Percentiles rank a stretch among this genome's conserved stretches.
Conservation (phyloP, 2,888 invertebrate genomes). For the Antheraea yamamai region DNA sequence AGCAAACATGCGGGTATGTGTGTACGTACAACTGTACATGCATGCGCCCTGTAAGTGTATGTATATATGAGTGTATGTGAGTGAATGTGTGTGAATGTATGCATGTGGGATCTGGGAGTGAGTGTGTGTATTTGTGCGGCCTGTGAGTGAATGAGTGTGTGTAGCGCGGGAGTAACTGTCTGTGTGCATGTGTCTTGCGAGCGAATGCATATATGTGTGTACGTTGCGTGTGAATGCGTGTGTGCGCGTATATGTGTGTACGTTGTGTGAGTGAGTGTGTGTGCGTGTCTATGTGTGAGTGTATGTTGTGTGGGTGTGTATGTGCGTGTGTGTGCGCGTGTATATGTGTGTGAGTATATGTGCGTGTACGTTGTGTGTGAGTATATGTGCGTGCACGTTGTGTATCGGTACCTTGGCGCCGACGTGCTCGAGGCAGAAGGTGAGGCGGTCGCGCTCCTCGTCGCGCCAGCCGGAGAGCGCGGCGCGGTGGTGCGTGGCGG, state of each 20-base stretch:
- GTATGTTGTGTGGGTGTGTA: not conserved
- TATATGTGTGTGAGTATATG: not conserved
- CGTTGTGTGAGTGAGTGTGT: constrained; percentile 67
- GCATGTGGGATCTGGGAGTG: not conserved
- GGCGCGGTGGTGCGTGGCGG: constrained; percentile 89
- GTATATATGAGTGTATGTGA: not conserved
- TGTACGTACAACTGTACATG: not conserved
- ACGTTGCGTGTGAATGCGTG: not conserved
- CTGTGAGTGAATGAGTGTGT: too few relatives aligned
- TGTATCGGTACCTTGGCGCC: constrained; percentile 90
- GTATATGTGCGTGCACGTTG: not conserved
- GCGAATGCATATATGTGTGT: not conserved
- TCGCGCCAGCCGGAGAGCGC: constrained; percentile 94
- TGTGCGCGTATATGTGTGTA: constrained; percentile 43
- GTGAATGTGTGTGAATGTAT: not conserved
- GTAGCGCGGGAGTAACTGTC: not conserved
- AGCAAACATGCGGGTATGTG: not conserved
- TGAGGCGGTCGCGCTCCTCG: constrained; percentile 91
- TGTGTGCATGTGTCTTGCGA: constrained; percentile 75
- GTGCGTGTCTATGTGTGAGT: not conserved
- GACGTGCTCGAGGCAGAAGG: constrained; percentile 91
- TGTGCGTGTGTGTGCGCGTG: not conserved
- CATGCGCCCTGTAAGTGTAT: not conserved
- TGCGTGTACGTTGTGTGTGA: not conserved
- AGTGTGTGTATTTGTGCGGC: not conserved